Evolutionary conservation across 2,797 vertebrate species (phyloP).

Genomic region (Okamejei kenojei): DNA sequence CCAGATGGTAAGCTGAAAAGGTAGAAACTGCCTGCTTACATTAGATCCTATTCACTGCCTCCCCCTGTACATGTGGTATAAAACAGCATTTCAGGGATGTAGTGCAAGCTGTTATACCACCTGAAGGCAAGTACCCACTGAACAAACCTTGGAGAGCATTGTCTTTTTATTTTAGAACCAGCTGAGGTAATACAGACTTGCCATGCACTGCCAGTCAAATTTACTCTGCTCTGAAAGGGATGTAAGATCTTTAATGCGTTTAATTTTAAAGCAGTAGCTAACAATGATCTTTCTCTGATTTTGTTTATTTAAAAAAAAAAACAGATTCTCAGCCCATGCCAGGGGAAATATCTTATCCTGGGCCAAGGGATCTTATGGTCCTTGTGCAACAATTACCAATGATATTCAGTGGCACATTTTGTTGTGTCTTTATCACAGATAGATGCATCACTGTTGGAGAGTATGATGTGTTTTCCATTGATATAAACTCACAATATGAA

Average conservation of each 20-base stretch:
- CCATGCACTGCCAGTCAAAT: not conserved
- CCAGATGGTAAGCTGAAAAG: constrained; percentile 8
- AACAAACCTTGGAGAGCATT: not conserved
- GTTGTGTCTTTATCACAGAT: not conserved
- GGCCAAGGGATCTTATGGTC: not conserved
- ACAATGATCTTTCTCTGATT: not conserved
- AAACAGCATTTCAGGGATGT: not conserved
- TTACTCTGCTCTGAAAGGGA: not conserved
- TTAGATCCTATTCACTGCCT: constrained; percentile 10
- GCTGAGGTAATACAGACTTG: not conserved
- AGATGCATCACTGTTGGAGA: not conserved
- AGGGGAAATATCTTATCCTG: not conserved
- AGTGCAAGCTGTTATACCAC: constrained; percentile 14
- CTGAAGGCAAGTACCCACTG: constrained; percentile 1
- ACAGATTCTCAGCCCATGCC: not conserved
- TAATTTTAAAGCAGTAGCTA: not conserved
- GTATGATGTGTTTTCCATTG: not conserved
- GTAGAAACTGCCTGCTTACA: constrained; percentile 8
- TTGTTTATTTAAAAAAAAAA: not conserved
- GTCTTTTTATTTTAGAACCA: not conserved
- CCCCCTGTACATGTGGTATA: not conserved
- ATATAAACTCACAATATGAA: not conserved
- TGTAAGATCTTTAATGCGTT: not conserved
- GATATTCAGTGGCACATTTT: not conserved
- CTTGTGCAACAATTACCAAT: not conserved